Conservation (phyloP, 2,888 invertebrate genomes). For the Sipha maydis region DNA sequence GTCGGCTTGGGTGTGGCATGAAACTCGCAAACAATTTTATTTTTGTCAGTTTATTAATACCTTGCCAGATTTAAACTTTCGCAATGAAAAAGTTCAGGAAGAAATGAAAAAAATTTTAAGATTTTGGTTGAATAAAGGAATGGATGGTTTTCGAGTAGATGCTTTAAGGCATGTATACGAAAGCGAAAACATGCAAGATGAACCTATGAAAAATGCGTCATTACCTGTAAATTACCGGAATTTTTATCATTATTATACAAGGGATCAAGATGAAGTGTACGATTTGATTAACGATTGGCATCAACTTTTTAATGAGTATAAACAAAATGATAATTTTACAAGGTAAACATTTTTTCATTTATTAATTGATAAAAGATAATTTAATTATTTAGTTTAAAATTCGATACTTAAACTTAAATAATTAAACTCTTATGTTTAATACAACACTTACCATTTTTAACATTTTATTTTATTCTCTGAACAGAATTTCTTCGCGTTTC, state of each 20-base stretch:
- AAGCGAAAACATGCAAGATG: slow-evolving; percentile 3
- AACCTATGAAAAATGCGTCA: slow-evolving; percentile 33
- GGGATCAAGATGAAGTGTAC: slow-evolving; percentile 35
- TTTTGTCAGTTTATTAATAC: not conserved
- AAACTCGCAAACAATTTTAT: slow-evolving; percentile 34
- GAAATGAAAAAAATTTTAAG: slow-evolving; percentile 21
- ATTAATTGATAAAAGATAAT: not conserved
- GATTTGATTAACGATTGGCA: slow-evolving; percentile 47
- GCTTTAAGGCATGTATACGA: slow-evolving; percentile 42
- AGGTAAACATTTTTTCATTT: not conserved
- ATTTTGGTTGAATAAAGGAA: no score
- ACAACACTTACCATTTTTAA: no score
- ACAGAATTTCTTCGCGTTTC: no score
- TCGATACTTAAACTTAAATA: no score
- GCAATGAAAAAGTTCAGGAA: slow-evolving; percentile 1
- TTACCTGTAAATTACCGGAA: no score
- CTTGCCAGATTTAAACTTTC: slow-evolving; percentile 53
- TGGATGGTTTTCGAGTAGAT: no score
- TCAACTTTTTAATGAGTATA: not conserved
- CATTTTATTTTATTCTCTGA: no score
- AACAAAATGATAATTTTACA: not conserved
- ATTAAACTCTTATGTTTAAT: no score
- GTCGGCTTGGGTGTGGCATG: slow-evolving; percentile 41
- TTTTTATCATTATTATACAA: slow-evolving; percentile 35
- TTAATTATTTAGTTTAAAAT: no score